Evolutionary conservation across 2,888 invertebrate genomes (phyloP).

Genomic region (Drosophila phalerata): DNA sequence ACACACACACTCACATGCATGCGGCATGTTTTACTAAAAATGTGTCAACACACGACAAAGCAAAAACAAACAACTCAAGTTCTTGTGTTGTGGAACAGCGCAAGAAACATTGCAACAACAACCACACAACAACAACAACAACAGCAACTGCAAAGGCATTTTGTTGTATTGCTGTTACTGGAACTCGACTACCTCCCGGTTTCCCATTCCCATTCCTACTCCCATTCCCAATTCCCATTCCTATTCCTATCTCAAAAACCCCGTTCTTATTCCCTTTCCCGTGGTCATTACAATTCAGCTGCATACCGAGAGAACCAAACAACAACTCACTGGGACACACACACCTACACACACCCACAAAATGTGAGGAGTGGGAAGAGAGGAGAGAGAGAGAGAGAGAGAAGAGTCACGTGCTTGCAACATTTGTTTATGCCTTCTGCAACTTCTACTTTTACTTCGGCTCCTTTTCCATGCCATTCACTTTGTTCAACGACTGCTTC

Average conservation of each 20-base stretch:
- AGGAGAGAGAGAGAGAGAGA: slow-evolving; percentile 7
- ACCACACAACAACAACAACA: slow-evolving; percentile 27
- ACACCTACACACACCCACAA: neutral
- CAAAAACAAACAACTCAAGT: slow-evolving; percentile 78
- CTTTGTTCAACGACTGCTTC: slow-evolving; percentile 26
- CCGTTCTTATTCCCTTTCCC: slow-evolving; percentile 22
- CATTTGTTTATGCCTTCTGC: slow-evolving; percentile 68
- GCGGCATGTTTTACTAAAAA: slow-evolving; percentile 62
- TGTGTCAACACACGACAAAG: slow-evolving; percentile 78
- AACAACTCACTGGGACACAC: slow-evolving; percentile 33
- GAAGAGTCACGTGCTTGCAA: slow-evolving; percentile 59
- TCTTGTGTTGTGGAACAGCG: slow-evolving; percentile 53
- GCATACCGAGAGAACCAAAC: slow-evolving; percentile 22
- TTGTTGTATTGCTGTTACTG: slow-evolving; percentile 37
- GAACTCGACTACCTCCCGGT: slow-evolving; percentile 22
- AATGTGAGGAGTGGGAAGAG: neutral
- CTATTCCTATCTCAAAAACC: neutral
- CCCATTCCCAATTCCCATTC: neutral
- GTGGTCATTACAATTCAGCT: slow-evolving; percentile 58
- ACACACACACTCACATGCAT: slow-evolving; percentile 11
- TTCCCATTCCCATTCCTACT: slow-evolving; percentile 16
- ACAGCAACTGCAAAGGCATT: slow-evolving; percentile 18
- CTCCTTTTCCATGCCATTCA: slow-evolving; percentile 1
- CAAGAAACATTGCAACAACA: slow-evolving; percentile 44
- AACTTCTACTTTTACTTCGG: slow-evolving; percentile 29